phyloP scores from a whole-genome alignment of 2,888 invertebrate genomes.

The Chrysotoxum bicinctum region DNA sequence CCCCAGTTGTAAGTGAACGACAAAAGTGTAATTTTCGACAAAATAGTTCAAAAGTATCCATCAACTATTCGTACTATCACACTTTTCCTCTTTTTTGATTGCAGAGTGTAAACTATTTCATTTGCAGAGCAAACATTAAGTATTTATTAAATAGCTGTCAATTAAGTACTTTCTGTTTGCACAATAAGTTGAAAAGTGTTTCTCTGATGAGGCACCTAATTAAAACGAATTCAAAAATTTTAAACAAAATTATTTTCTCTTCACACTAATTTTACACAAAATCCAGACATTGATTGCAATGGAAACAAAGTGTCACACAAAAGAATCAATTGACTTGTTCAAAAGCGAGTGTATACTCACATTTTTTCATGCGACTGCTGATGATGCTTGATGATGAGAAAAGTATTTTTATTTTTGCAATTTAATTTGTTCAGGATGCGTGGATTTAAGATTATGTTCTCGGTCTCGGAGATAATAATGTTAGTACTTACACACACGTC shows the following conservation, averaged over 20 bases:
- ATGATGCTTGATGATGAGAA: background rate
- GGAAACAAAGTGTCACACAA: background rate
- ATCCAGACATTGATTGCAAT: slow-evolving; percentile 2
- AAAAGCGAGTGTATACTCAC: background rate
- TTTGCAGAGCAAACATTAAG: background rate
- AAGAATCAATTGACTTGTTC: slow-evolving; percentile 14
- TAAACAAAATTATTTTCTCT: background rate
- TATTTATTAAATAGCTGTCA: background rate
- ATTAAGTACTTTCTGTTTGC: slow-evolving; percentile 5
- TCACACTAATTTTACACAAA: background rate
- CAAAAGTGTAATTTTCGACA: background rate
- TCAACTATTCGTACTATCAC: background rate
- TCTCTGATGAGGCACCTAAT: background rate
- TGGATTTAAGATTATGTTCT: slow-evolving; percentile 43
- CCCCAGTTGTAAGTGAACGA: background rate
- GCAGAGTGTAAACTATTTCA: background rate
- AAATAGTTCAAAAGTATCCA: background rate
- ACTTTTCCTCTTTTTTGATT: background rate
- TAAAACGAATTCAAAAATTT: background rate
- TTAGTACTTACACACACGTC: background rate
- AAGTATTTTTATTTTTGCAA: slow-evolving; percentile 17
- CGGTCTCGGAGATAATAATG: slow-evolving; percentile 22
- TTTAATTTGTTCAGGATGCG: slow-evolving; percentile 58
- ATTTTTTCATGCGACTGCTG: background rate
- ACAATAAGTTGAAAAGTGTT: slow-evolving; percentile 14